Conservation (phyloP, 2,888 invertebrate species). For the Andrena praecox region DNA sequence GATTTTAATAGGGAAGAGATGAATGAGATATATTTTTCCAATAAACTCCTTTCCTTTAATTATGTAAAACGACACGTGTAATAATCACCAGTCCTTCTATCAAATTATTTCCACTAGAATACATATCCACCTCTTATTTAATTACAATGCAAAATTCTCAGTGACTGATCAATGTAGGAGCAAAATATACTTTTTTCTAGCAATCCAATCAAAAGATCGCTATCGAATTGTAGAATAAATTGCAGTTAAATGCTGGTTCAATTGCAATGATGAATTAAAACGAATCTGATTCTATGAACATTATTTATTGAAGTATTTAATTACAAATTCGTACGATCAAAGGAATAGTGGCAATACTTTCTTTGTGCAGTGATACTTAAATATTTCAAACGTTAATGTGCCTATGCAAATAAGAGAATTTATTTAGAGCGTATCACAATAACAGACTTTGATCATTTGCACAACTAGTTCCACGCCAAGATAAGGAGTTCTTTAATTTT, state of each 20-base stretch:
- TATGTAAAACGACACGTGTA: background rate
- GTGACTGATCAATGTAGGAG: background rate
- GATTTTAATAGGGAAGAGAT: background rate
- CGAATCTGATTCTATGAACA: too few relatives aligned
- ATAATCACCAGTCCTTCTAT: too few relatives aligned
- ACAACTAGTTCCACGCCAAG: background rate
- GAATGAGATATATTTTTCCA: background rate
- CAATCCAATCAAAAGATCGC: background rate
- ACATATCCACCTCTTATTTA: background rate
- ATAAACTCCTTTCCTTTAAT: background rate
- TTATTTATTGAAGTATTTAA: background rate
- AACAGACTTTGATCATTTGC: constrained; percentile 6
- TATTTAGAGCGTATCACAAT: background rate
- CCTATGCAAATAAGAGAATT: background rate
- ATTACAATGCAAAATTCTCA: background rate
- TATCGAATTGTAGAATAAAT: too few relatives aligned
- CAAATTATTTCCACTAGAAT: background rate
- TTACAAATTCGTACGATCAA: background rate
- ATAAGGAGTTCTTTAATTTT: constrained; percentile 24
- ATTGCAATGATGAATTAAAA: too few relatives aligned
- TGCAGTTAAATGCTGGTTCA: too few relatives aligned
- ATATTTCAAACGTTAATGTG: too few relatives aligned
- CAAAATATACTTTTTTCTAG: background rate
- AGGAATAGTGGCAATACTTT: background rate
- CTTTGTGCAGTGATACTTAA: background rate